phyloP scores from a whole-genome alignment of 2,113 vertebrate species.

The Cettia cetti region DNA sequence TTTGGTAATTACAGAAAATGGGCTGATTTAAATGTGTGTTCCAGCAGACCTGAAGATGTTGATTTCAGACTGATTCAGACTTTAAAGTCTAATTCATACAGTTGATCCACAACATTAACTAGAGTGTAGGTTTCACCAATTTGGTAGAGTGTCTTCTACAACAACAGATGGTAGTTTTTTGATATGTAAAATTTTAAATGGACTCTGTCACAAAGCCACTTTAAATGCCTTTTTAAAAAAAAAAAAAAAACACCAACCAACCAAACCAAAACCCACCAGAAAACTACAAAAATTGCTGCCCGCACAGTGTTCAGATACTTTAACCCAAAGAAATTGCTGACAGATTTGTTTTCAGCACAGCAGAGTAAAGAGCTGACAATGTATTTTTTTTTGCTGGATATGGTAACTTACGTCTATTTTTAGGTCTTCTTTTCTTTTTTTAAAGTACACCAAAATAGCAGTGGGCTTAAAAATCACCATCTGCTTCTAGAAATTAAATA shows the following conservation, averaged over 20 bases:
- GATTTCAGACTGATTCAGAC: conserved; percentile 22
- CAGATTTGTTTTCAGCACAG: conserved; percentile 71
- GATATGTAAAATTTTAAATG: conserved; percentile 62
- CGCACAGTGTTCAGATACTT: conserved; percentile 63
- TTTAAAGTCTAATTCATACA: conserved; percentile 4
- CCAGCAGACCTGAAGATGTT: conserved; percentile 21
- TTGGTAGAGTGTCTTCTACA: conserved; percentile 47
- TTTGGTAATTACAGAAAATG: conserved; percentile 19
- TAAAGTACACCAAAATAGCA: conserved; percentile 72
- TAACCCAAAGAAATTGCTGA: conserved; percentile 72
- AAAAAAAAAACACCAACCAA: not conserved
- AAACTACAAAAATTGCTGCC: not conserved
- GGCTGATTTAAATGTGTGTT: not conserved
- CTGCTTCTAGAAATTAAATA: conserved; percentile 63
- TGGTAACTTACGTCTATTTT: conserved; percentile 78
- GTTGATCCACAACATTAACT: conserved; percentile 25
- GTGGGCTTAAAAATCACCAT: conserved; percentile 71
- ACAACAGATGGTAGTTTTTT: conserved; percentile 65
- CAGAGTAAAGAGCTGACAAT: conserved; percentile 71
- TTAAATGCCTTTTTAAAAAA: conserved; percentile 47
- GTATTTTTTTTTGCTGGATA: conserved; percentile 73
- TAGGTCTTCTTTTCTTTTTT: conserved; percentile 45
- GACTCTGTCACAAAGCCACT: conserved; percentile 61
- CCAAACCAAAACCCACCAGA: not conserved
- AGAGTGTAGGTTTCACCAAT: conserved; percentile 32